Conservation (phyloP, 2,113 vertebrate genomes). For the Ardeotis arabs region DNA sequence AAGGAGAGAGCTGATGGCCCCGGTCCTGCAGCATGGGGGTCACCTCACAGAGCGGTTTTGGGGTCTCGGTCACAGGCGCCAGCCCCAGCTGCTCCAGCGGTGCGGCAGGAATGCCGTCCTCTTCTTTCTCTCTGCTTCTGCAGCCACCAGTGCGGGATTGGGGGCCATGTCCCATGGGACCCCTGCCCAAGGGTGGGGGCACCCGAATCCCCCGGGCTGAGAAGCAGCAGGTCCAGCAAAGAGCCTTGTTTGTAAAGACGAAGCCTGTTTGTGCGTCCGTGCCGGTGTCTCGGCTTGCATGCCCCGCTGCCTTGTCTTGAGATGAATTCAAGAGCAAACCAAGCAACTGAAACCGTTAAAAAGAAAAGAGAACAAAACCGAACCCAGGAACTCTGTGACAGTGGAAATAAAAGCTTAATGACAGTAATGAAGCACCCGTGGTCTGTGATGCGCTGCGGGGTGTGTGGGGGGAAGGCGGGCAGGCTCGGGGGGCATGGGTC, state of each 20-base stretch:
- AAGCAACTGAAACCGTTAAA: slow-evolving; percentile 13
- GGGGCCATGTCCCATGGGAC: neutral
- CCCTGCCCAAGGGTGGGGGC: too few relatives aligned
- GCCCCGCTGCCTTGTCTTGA: slow-evolving; percentile 65
- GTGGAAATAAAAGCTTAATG: slow-evolving; percentile 65
- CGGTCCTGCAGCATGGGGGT: neutral
- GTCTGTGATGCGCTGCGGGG: neutral
- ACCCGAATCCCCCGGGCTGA: neutral
- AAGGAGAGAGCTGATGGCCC: neutral
- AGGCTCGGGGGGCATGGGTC: neutral
- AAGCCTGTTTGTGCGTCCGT: slow-evolving; percentile 49
- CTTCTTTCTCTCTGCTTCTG: neutral
- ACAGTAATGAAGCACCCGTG: neutral
- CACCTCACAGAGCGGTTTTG: neutral
- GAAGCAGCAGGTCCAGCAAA: slow-evolving; percentile 35
- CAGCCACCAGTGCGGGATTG: neutral
- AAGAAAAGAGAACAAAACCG: neutral
- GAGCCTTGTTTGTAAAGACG: slow-evolving; percentile 33
- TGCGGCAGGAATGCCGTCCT: fast-evolving
- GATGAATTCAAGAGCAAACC: slow-evolving; percentile 65
- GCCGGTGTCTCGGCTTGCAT: slow-evolving; percentile 56
- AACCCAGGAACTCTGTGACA: slow-evolving; percentile 60
- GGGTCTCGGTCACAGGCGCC: neutral
- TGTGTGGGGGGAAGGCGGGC: neutral
- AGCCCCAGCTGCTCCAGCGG: neutral